Base-by-base conservation (phyloP, 2,797 vertebrate species). In the Micromesistius poutassou region DNA sequence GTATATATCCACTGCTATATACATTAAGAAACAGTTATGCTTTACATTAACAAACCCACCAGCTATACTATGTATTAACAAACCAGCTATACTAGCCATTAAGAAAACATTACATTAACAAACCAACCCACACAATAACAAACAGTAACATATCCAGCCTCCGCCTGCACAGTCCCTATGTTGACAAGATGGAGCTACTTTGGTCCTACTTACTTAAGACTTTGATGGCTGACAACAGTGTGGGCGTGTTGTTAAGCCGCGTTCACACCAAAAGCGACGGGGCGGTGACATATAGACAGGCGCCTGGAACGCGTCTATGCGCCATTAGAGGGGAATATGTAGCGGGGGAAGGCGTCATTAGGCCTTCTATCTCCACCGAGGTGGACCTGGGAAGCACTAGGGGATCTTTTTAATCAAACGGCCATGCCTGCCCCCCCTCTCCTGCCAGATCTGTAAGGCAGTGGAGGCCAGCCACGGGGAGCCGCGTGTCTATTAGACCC, bases 321-420 rank as follows among this genome's bases (percentile, higher is more conserved):
- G n/a, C n/a, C n/a, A n/a, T n/a, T 83, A 78, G 83, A 77, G 86
- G 79, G 79, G 85, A 87, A 80, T 9, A 33, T 14, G 71, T 14
- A 42, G n/a, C 12, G n/a, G 4, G 22, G 35, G 82, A 79, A 79
- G 72, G 74, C 81, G 88, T 87, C 80, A 87, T 90, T 91, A 91
- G 76, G 75, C 5, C 0, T 46, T 76, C 82, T 30, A 33, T 80
- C 78, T 82, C 77, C 77, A 80, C 82, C 76, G 77, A 88, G 84
- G 84, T 91, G 83, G 30, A 80, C 30, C 74, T 62, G 74, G 84
- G 74, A 88, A 76, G 83, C 81, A 3, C 71, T 79, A 77, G 87
- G 75, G 75, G 73, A 81, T 75, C 83, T 81, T 82, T 80, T 78
- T 87, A 90, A 38, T 90, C 87, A 90, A 90, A 89, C 79, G 81